phyloP scores from a whole-genome alignment of 2,113 vertebrate species.

The Hemibagrus wyckioides region DNA sequence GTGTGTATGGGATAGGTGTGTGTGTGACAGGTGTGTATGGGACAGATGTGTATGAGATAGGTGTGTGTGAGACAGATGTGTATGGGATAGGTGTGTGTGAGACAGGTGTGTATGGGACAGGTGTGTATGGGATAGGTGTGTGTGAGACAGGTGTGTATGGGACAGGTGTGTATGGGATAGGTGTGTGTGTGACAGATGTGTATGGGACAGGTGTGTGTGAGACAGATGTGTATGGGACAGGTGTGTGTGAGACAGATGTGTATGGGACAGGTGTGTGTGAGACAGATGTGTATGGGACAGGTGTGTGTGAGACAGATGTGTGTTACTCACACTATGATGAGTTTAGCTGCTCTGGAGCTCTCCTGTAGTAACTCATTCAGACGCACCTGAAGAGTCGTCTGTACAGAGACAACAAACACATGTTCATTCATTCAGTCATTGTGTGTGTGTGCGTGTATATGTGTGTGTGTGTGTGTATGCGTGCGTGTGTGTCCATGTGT shows the following conservation, averaged over 20 bases:
- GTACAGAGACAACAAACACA: conserved; percentile 42
- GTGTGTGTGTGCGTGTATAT: no score
- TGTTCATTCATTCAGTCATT: background rate
- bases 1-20: no score
- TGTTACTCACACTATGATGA: conserved; percentile 90
- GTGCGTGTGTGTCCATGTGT: background rate
- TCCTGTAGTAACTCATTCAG: conserved; percentile 91
- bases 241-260: background rate
- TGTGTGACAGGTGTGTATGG: background rate
- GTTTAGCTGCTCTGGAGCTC: conserved; percentile 87
- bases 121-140: background rate
- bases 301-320: background rate
- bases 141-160: background rate
- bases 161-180: background rate
- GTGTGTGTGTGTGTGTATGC: background rate
- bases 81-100: background rate
- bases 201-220: background rate
- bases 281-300: background rate
- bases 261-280: background rate
- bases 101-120: background rate
- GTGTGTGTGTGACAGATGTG: background rate
- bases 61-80: background rate
- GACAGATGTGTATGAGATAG: background rate
- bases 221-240: background rate
- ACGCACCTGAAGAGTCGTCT: conserved; percentile 91